phyloP scores from a whole-genome alignment of 2,797 vertebrate genomes.

The Galaxias olidus region DNA sequence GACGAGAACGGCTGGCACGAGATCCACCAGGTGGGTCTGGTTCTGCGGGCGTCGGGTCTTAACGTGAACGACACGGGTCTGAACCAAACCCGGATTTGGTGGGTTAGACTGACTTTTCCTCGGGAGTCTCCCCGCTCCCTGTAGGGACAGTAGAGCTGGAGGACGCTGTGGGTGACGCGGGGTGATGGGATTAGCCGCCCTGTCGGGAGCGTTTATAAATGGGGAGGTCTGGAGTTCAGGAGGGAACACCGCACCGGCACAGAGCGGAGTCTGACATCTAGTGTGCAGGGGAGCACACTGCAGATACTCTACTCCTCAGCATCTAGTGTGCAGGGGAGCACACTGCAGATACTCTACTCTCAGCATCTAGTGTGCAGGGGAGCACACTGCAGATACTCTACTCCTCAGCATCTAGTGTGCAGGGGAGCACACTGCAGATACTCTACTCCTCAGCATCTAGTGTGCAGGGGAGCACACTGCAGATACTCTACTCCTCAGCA shows the following conservation, averaged over 20 bases:
- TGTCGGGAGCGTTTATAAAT: too few species aligned
- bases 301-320: background rate
- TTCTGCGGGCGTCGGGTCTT: too few species aligned
- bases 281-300: slow-evolving; percentile 32
- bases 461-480: slow-evolving; percentile 30
- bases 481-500: slow-evolving; percentile 8
- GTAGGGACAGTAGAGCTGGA: too few species aligned
- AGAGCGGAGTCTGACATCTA: slow-evolving; percentile 40
- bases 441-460: slow-evolving; percentile 30
- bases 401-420: slow-evolving; percentile 41
- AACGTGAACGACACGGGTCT: too few species aligned
- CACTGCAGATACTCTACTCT: slow-evolving; percentile 3
- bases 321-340: slow-evolving; percentile 42
- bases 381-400: slow-evolving; percentile 5
- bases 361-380: slow-evolving; percentile 45
- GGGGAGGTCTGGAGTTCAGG: too few species aligned
- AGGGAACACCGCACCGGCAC: background rate
- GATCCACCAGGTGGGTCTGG: slow-evolving; percentile 81
- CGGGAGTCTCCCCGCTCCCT: too few species aligned
- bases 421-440: slow-evolving; percentile 11
- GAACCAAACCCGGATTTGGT: too few species aligned
- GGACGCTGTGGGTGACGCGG: too few species aligned
- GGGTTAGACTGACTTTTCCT: too few species aligned
- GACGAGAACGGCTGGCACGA: slow-evolving; percentile 90
- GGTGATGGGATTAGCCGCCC: too few species aligned